Percentiles rank a stretch among this genome's conserved stretches.
phyloP scores from a whole-genome alignment of 35 echinoderm and acorn worm species.

The Apostichopus parvimensis region DNA sequence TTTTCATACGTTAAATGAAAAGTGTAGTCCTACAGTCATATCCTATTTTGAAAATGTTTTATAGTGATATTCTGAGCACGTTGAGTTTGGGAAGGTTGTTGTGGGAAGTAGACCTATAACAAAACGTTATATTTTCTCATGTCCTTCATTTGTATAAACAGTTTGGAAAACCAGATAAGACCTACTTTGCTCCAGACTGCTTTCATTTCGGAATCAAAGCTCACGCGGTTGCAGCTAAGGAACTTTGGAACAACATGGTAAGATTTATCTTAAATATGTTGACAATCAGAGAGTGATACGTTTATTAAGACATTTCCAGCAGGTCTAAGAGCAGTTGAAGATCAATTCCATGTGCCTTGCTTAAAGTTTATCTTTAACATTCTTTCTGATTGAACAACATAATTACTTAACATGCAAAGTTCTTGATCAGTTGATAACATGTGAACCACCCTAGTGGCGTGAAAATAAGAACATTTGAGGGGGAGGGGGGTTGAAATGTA shows the following conservation, averaged over 20 bases:
- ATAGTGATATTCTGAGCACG: background rate
- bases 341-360: too few species aligned
- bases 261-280: background rate
- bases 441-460: too few species aligned
- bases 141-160: background rate
- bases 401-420: too few species aligned
- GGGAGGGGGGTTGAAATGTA: background rate
- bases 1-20: too few species aligned
- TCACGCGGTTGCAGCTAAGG: constrained; percentile 43
- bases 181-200: constrained; percentile 64
- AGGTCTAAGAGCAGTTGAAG: background rate
- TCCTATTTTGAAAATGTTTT: background rate
- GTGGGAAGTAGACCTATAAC: too few species aligned
- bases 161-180: constrained; percentile 29
- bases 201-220: constrained; percentile 62
- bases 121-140: too few species aligned
- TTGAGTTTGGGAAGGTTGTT: background rate
- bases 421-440: too few species aligned
- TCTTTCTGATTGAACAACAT: too few species aligned
- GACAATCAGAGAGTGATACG: background rate
- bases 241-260: constrained; percentile 72
- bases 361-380: too few species aligned
- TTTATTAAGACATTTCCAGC: background rate
- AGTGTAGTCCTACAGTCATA: background rate
- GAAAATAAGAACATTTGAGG: too few species aligned